phyloP scores from a whole-genome alignment of 2,797 vertebrate genomes.

The Parambassis ranga region DNA sequence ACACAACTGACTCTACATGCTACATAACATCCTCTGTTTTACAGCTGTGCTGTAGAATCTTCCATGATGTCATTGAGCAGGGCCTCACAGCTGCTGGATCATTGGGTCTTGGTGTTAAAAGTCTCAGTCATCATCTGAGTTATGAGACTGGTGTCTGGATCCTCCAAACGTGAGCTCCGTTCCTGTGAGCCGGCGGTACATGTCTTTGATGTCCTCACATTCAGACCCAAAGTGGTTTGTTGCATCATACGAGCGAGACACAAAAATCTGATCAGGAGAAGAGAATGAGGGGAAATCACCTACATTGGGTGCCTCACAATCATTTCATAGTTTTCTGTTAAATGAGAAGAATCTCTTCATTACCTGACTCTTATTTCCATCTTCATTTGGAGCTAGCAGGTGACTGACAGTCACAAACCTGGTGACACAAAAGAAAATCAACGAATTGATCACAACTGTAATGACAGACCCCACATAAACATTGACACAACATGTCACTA shows the following conservation, averaged over 20 bases:
- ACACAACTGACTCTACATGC: background rate
- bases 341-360: background rate
- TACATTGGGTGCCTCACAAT: background rate
- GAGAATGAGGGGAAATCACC: background rate
- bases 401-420: conserved; percentile 77
- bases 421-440: background rate
- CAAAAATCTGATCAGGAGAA: conserved; percentile 72
- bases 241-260: conserved; percentile 78
- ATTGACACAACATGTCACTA: background rate
- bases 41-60: background rate
- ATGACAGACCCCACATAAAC: background rate
- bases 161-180: conserved; percentile 65
- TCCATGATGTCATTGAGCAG: background rate
- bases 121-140: conserved; percentile 64
- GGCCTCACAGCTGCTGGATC: conserved; percentile 2
- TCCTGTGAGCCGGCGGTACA: conserved; percentile 80
- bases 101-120: background rate
- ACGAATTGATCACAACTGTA: background rate
- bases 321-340: background rate
- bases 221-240: conserved; percentile 76
- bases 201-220: conserved; percentile 78
- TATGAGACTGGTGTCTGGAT: conserved; percentile 64
- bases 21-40: conserved; percentile 11
- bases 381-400: conserved; percentile 72
- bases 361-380: conserved; percentile 80